Conservation (phyloP, 2,113 vertebrate genomes). For the Panthera tigris region DNA sequence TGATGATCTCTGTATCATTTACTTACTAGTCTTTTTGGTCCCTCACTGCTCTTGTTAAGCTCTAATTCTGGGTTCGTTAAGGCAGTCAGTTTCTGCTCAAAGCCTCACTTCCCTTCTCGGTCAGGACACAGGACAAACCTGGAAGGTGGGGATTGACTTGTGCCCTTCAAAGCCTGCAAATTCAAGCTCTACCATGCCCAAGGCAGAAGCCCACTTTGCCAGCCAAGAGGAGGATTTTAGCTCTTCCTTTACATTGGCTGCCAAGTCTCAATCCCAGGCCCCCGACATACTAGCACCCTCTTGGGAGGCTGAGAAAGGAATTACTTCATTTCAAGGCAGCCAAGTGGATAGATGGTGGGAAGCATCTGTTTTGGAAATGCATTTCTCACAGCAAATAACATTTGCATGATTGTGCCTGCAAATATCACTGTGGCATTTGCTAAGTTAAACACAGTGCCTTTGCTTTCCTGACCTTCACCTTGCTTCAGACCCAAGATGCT, state of each 20-base stretch:
- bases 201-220: background rate
- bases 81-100: background rate
- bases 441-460: conserved; percentile 62
- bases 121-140: background rate
- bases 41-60: background rate
- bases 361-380: conserved; percentile 78
- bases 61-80: background rate
- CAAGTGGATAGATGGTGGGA: conserved; percentile 67
- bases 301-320: conserved; percentile 66
- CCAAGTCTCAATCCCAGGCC: background rate
- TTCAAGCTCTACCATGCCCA: background rate
- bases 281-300: background rate
- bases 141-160: background rate
- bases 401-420: conserved; percentile 71
- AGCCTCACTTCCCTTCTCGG: background rate
- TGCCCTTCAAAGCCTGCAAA: background rate
- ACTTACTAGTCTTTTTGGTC: background rate
- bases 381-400: conserved; percentile 80
- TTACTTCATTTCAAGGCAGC: conserved; percentile 65
- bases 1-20: background rate
- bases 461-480: conserved; percentile 52
- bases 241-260: background rate
- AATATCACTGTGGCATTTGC: conserved; percentile 80
- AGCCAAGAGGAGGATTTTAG: background rate
- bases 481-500: background rate